These are phyloP conservation scores for Buceros bicornis DNA, from an alignment of 2,797 vertebrate genomes.

Conservation along the genomic window DNA sequence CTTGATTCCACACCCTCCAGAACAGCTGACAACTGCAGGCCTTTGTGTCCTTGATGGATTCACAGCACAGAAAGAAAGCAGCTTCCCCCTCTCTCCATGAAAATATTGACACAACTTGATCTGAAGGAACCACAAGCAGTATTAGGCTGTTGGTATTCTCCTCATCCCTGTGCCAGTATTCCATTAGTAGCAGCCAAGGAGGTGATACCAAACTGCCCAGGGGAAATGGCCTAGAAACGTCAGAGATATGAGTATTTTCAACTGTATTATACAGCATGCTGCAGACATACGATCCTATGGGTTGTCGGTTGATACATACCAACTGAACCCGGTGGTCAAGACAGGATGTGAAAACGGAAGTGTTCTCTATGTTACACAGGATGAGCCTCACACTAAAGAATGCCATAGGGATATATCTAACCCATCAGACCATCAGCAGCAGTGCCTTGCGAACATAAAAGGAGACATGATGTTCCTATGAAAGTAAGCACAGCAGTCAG, in stretches of 20 bases:
- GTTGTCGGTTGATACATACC: not conserved
- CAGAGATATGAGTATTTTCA: not conserved
- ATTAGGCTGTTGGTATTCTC: not conserved
- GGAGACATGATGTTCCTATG: not conserved
- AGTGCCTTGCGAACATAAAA: not conserved
- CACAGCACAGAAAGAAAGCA: not conserved
- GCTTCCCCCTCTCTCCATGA: not conserved
- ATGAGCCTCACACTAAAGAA: not conserved
- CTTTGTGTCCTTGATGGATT: rapidly evolving
- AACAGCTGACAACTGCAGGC: not conserved
- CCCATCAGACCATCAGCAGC: not conserved
- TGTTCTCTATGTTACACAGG: not conserved
- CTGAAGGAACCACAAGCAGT: not conserved
- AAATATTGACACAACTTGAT: not conserved
- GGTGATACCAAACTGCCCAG: not conserved
- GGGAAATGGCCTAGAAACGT: not conserved
- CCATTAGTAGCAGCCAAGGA: not conserved
- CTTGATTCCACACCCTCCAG: not conserved
- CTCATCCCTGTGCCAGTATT: not conserved
- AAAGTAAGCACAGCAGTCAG: not conserved
- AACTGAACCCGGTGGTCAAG: not conserved
- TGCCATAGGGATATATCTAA: not conserved
- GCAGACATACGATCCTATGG: not conserved
- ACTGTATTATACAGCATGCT: not conserved
- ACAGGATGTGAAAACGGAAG: not conserved